phyloP scores from a whole-genome alignment of 2,113 vertebrate genomes.

The Petromus typicus region DNA sequence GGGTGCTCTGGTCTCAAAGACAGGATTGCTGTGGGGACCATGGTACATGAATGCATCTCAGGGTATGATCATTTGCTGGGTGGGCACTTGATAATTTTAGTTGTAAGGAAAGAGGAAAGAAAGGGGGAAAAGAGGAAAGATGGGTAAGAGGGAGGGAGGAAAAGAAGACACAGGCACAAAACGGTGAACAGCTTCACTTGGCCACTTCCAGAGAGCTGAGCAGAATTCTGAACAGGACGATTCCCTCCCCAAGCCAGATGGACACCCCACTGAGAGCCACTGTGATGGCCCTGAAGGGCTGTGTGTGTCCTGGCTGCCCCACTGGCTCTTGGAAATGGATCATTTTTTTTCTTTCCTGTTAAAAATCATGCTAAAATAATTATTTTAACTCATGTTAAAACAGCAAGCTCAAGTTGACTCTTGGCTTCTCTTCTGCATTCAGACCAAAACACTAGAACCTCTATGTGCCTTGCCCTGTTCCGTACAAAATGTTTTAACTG shows the following conservation, averaged over 20 bases:
- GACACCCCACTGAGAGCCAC: accelerated
- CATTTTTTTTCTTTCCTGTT: constrained; percentile 16
- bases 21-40: not conserved
- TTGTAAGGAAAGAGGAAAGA: not conserved
- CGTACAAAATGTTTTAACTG: constrained; percentile 16
- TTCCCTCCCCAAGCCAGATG: not conserved
- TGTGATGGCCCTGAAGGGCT: not conserved
- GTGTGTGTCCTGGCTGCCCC: not conserved
- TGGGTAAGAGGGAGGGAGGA: not conserved
- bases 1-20: not conserved
- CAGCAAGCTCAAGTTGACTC: constrained; percentile 26
- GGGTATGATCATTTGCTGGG: not conserved
- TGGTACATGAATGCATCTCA: not conserved
- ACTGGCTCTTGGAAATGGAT: not conserved
- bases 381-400: constrained; percentile 26
- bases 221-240: not conserved
- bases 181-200: not conserved
- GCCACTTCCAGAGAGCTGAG: not conserved
- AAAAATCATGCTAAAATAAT: constrained; percentile 53
- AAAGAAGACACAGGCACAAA: not conserved
- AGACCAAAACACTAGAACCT: constrained; percentile 55
- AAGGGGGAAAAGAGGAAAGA: not conserved
- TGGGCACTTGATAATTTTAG: not conserved
- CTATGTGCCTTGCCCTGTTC: constrained; percentile 2
- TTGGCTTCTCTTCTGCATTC: constrained; percentile 13